These are phyloP conservation scores for Tinamus guttatus DNA, from an alignment of 2,113 vertebrate species.

Conservation along the genomic window DNA sequence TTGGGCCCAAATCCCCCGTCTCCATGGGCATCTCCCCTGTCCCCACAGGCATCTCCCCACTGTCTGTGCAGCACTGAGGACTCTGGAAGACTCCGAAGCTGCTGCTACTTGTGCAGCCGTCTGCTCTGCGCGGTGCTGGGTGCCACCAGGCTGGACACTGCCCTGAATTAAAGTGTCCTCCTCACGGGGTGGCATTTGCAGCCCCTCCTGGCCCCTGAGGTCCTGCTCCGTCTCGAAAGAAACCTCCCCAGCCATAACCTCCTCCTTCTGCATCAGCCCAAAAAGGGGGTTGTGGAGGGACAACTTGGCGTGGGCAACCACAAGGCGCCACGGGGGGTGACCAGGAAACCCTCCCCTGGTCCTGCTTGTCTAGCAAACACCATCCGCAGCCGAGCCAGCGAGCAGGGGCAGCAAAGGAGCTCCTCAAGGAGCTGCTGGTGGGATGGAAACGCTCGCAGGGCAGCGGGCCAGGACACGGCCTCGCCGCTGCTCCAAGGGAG, in stretches of 20 bases:
- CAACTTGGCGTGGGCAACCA: too few relatives aligned
- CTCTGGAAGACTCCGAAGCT: neutral
- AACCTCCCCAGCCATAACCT: neutral
- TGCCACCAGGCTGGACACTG: accelerated
- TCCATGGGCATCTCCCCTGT: neutral
- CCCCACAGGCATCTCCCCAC: accelerated
- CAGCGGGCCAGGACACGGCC: neutral
- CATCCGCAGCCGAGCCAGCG: too few relatives aligned
- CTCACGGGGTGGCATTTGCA: accelerated
- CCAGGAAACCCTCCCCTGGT: neutral
- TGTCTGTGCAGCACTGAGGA: neutral
- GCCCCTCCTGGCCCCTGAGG: neutral
- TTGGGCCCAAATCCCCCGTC: neutral
- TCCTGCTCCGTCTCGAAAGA: neutral
- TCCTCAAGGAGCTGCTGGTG: neutral
- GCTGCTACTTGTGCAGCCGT: accelerated
- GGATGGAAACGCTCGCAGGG: neutral
- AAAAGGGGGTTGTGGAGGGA: neutral
- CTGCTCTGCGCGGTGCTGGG: neutral
- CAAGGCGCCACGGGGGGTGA: neutral
- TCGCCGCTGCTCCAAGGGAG: neutral
- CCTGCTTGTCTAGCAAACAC: too few relatives aligned
- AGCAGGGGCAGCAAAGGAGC: neutral
- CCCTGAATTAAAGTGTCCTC: neutral
- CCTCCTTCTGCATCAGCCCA: neutral